Percentiles rank a stretch among this genome's conserved stretches.
phyloP scores from a whole-genome alignment of 1,140 invertebrate species.

The Amphibalanus amphitrite region DNA sequence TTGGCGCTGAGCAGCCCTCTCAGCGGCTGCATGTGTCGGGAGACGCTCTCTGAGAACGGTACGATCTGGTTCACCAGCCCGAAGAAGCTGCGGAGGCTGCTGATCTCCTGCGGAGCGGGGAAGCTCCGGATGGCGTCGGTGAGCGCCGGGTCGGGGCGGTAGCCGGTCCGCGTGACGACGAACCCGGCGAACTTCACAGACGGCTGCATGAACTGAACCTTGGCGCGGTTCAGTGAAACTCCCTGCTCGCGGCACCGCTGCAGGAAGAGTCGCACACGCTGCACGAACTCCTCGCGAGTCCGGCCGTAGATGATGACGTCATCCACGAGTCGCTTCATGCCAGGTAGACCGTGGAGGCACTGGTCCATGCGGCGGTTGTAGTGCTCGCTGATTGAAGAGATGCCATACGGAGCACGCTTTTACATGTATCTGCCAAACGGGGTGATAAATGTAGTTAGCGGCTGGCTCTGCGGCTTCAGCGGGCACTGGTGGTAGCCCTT shows the following conservation, averaged over 20 bases:
- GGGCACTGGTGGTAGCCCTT: conserved; percentile 3
- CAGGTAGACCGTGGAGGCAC: not conserved
- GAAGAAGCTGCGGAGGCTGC: conserved; percentile 9
- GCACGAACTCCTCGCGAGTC: not conserved
- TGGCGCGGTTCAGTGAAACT: not conserved
- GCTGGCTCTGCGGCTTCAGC: not conserved
- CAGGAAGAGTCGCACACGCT: not conserved
- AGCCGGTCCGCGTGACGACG: not conserved
- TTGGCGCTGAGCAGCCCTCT: conserved; percentile 4
- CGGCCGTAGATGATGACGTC: not conserved
- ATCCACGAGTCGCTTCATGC: not conserved
- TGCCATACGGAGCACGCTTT: not conserved
- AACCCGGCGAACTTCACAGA: not conserved
- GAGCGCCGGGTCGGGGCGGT: not conserved
- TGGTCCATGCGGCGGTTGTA: conserved; percentile 2
- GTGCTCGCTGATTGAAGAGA: not conserved
- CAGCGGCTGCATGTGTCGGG: not conserved
- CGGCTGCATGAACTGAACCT: not conserved
- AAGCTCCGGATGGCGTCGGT: not conserved
- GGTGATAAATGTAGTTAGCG: not conserved
- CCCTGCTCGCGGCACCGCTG: not conserved
- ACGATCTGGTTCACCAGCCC: conserved; percentile 12
- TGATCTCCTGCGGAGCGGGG: not conserved
- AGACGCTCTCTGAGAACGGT: conserved; percentile 1
- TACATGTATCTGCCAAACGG: not conserved